Evolutionary conservation across 2,888 invertebrate genomes (phyloP).

Genomic region (Pachydiplax longipennis): DNA sequence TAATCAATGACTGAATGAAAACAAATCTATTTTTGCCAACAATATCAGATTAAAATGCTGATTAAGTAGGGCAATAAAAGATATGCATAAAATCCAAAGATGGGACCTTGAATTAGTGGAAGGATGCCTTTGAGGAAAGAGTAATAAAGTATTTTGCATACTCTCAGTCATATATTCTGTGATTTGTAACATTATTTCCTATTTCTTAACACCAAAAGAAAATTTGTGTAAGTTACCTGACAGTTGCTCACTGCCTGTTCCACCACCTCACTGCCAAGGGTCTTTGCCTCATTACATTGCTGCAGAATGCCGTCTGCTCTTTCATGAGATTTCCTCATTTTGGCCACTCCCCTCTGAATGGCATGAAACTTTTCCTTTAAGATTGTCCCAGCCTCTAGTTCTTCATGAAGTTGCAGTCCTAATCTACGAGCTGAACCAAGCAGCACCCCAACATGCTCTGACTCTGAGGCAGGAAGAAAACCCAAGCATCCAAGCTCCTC

Average conservation of each 20-base stretch:
- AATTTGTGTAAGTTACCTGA: constrained; percentile 58
- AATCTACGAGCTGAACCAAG: constrained; percentile 74
- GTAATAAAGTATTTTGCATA: too few species aligned
- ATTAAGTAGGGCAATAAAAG: too few species aligned
- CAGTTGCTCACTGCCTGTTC: constrained; percentile 79
- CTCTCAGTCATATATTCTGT: too few species aligned
- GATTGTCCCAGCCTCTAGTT: constrained; percentile 76
- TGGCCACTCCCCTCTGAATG: constrained; percentile 74
- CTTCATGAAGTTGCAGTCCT: constrained; percentile 76
- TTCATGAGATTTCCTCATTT: constrained; percentile 25
- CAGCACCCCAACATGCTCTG: constrained; percentile 78
- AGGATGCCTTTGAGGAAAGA: too few species aligned
- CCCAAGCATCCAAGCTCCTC: constrained; percentile 81
- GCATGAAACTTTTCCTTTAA: constrained; percentile 78
- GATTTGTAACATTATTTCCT: too few species aligned
- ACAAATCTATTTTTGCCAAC: too few species aligned
- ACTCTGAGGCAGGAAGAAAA: constrained; percentile 74
- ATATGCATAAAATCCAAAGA: too few species aligned
- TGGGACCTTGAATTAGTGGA: too few species aligned
- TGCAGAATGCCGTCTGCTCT: constrained; percentile 73
- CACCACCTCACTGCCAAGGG: constrained; percentile 78
- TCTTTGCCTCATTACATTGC: constrained; percentile 67
- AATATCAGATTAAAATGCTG: too few species aligned
- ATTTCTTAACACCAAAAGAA: too few species aligned
- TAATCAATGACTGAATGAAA: too few species aligned